Evolutionary conservation across 2,888 invertebrate genomes (phyloP).

Genomic region (Quadriops clusia): DNA sequence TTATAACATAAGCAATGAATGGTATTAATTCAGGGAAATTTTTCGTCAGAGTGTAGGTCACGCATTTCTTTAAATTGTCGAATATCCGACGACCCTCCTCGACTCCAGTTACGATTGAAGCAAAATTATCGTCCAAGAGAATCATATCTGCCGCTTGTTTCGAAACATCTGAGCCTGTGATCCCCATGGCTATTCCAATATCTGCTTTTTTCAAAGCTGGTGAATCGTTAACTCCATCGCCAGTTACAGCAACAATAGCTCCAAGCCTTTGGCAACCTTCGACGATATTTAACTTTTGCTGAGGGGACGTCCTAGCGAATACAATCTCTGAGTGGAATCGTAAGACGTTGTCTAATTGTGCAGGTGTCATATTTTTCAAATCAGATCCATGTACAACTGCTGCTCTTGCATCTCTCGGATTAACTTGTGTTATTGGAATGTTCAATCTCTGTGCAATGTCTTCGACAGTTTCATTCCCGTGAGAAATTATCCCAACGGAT

Average conservation of each 20-base stretch:
- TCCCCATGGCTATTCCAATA: constrained; percentile 91
- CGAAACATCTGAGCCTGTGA: constrained; percentile 87
- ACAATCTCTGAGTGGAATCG: constrained; percentile 93
- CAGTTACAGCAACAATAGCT: constrained; percentile 84
- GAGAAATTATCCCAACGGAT: constrained; percentile 88
- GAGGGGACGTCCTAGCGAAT: constrained; percentile 90
- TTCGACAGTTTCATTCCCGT: constrained; percentile 86
- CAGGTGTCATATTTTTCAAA: constrained; percentile 75
- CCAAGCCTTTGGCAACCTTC: constrained; percentile 88
- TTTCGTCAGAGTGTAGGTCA: constrained; percentile 92
- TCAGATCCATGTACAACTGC: constrained; percentile 85
- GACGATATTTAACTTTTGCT: constrained; percentile 89
- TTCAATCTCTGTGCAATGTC: constrained; percentile 87
- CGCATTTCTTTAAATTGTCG: constrained; percentile 96
- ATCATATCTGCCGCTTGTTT: constrained; percentile 99
- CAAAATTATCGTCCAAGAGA: constrained; percentile 95
- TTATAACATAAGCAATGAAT: constrained; percentile 91
- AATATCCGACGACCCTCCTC: constrained; percentile 92
- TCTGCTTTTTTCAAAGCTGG: constrained; percentile 88
- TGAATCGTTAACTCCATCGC: constrained; percentile 89
- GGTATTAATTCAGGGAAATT: constrained; percentile 98
- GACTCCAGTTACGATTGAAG: constrained; percentile 92
- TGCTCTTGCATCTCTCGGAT: constrained; percentile 83
- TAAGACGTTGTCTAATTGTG: constrained; percentile 82
- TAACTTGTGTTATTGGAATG: constrained; percentile 81